Evolutionary conservation across 2,888 invertebrate genomes (phyloP).

Genomic region (Ceratothoa steindachneri): DNA sequence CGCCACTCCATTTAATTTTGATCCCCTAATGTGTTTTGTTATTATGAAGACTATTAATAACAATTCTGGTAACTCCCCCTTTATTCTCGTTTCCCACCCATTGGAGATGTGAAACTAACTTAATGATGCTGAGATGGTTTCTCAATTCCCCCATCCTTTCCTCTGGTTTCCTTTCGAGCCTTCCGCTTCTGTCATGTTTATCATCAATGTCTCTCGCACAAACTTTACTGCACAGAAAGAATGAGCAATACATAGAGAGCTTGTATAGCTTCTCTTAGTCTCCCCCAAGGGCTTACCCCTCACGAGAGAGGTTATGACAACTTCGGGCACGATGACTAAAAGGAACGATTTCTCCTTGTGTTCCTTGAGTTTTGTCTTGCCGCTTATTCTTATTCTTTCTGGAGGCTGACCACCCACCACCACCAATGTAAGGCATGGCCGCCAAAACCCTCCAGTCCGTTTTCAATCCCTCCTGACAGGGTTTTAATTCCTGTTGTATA

Average conservation of each 20-base stretch:
- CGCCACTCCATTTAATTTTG: neutral
- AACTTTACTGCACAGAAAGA: slow-evolving; percentile 1
- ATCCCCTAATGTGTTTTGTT: neutral
- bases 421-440: neutral
- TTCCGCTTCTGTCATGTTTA: slow-evolving; percentile 5
- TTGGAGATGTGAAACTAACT: too few relatives aligned
- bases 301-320: neutral
- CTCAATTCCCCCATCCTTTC: too few relatives aligned
- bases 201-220: slow-evolving; percentile 11
- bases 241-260: neutral
- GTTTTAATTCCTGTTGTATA: slow-evolving; percentile 10
- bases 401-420: neutral
- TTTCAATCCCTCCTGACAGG: neutral
- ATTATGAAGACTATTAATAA: neutral
- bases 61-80: too few relatives aligned
- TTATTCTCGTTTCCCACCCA: too few relatives aligned
- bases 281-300: slow-evolving; percentile 4
- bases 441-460: neutral
- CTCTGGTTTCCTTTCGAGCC: too few relatives aligned
- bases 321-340: neutral
- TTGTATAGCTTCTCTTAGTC: neutral
- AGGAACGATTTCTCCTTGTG: neutral
- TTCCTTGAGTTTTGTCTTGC: neutral
- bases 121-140: too few relatives aligned
- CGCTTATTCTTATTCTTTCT: slow-evolving; percentile 6